These are phyloP conservation scores for Hetaerina americana DNA, from an alignment of 1,140 invertebrate genomes.

Conservation along the genomic window DNA sequence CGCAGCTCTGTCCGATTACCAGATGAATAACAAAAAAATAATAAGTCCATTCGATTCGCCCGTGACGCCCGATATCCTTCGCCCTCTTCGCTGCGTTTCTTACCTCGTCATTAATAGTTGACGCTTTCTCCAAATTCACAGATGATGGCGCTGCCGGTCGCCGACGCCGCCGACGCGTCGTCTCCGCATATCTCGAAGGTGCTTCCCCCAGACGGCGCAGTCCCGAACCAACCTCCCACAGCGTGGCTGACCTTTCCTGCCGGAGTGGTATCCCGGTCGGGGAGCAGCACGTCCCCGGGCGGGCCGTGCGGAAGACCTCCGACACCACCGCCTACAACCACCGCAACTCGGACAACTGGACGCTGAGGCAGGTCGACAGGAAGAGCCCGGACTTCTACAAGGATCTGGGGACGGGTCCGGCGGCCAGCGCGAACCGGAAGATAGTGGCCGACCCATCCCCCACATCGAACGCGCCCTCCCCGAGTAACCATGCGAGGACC, in stretches of 20 bases:
- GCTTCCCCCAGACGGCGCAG: neutral
- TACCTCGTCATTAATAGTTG: too few relatives aligned
- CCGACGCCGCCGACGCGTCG: neutral
- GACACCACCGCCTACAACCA: neutral
- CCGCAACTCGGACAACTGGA: neutral
- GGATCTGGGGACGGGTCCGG: neutral
- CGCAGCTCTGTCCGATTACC: too few relatives aligned
- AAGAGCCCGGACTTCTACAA: neutral
- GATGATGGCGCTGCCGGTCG: neutral
- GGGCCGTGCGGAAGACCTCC: neutral
- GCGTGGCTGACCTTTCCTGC: neutral
- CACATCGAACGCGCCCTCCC: neutral
- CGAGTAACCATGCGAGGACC: neutral
- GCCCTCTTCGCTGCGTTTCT: too few relatives aligned
- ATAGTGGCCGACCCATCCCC: too few relatives aligned
- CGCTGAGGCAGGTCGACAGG: neutral
- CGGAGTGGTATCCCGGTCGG: too few relatives aligned
- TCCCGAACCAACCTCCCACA: neutral
- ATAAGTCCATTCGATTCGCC: too few relatives aligned
- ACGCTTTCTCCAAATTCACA: neutral
- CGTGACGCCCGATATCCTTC: too few relatives aligned
- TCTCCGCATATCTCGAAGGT: neutral
- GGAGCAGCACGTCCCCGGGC: neutral
- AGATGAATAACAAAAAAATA: too few relatives aligned
- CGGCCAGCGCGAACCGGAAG: too few relatives aligned